phyloP scores from a whole-genome alignment of 1,140 invertebrate genomes.

The Tetramorium alpestre region DNA sequence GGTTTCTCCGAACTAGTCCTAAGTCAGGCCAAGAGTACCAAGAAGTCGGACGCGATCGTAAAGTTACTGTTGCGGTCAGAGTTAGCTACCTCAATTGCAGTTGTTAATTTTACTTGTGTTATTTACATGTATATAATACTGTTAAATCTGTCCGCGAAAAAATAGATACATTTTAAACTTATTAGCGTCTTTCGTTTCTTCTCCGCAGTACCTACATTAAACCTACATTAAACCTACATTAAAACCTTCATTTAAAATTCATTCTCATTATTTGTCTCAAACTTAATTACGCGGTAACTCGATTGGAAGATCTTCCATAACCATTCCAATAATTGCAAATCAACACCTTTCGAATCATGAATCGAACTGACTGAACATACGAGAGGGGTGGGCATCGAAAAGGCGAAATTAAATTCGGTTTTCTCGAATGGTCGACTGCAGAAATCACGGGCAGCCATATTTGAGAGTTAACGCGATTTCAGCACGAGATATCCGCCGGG shows the following conservation, averaged over 20 bases:
- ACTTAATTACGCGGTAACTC: background rate
- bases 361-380: conserved; percentile 5
- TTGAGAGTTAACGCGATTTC: conserved; percentile 65
- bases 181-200: background rate
- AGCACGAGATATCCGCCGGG: conserved; percentile 47
- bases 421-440: conserved; percentile 22
- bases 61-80: conserved; percentile 39
- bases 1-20: conserved; percentile 36
- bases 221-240: background rate
- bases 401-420: conserved; percentile 44
- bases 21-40: conserved; percentile 35
- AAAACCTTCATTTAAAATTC: background rate
- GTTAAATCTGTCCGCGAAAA: background rate
- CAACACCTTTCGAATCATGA: conserved; percentile 4
- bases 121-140: conserved; percentile 24
- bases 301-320: background rate
- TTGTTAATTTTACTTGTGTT: conserved; percentile 30
- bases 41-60: conserved; percentile 24
- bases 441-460: conserved; percentile 45
- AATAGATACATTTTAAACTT: background rate
- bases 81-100: conserved; percentile 17
- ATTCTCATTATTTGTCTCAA: background rate
- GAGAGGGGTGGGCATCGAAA: background rate
- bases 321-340: conserved; percentile 20
- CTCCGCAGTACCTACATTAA: too few relatives aligned